These are phyloP conservation scores for Nerophis ophidion DNA, from an alignment of 2,113 vertebrate species.

Conservation along the genomic window DNA sequence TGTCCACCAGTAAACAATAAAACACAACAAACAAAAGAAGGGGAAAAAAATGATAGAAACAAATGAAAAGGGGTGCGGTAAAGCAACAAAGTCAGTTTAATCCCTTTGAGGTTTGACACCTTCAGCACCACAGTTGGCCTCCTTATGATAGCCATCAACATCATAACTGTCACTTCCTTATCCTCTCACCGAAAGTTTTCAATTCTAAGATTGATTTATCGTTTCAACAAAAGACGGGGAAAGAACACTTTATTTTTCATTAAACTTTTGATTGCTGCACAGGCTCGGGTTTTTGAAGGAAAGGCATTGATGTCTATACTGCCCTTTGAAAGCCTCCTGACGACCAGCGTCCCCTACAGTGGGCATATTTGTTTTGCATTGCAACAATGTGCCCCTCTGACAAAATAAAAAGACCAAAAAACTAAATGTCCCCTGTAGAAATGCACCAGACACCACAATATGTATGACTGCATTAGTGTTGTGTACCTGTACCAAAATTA, in stretches of 20 bases:
- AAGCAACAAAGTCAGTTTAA: conserved; percentile 43
- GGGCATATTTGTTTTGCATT: too few species aligned
- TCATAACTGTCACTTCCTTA: conserved; percentile 66
- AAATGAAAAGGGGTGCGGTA: conserved; percentile 50
- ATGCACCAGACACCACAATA: conserved; percentile 13
- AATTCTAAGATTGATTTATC: conserved; percentile 70
- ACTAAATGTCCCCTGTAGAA: too few species aligned
- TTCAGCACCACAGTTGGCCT: conserved; percentile 30
- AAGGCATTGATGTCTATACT: conserved; percentile 42
- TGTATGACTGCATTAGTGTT: conserved; percentile 47
- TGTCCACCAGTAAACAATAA: conserved; percentile 75
- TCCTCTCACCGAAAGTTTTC: conserved; percentile 58
- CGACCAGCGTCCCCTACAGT: too few species aligned
- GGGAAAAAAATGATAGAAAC: conserved; percentile 61
- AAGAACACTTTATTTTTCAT: conserved; percentile 51
- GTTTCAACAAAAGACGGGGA: conserved; percentile 33
- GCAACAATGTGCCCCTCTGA: too few species aligned
- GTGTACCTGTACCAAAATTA: too few species aligned
- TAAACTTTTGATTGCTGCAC: conserved; percentile 59
- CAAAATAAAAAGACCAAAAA: too few species aligned
- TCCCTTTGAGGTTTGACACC: conserved; percentile 42
- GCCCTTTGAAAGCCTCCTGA: conserved; percentile 8
- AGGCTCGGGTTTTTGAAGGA: conserved; percentile 50
- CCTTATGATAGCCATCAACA: conserved; percentile 64
- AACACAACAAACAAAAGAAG: conserved; percentile 62